These are phyloP conservation scores for Oceanites oceanicus DNA, from an alignment of 2,113 vertebrate species.

Conservation along the genomic window DNA sequence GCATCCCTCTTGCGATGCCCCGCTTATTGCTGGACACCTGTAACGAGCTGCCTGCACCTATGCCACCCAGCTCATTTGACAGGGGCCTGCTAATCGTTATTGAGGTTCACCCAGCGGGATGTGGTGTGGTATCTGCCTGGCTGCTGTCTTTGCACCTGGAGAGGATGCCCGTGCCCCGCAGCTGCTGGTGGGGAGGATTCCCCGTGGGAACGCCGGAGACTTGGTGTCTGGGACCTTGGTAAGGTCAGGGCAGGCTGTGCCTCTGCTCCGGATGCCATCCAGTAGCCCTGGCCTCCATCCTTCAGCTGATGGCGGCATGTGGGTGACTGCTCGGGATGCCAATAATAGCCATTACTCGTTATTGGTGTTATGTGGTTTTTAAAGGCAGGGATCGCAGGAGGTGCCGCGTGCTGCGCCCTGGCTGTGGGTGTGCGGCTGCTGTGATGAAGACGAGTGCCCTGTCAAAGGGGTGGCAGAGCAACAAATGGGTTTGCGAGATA, in stretches of 20 bases:
- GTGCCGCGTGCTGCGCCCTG: background rate
- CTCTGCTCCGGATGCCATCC: background rate
- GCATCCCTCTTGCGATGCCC: background rate
- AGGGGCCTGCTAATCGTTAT: fast-evolving
- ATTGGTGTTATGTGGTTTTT: background rate
- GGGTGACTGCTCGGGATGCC: background rate
- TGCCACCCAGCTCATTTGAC: background rate
- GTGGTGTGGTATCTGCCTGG: background rate
- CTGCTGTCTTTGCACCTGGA: slow-evolving; percentile 36
- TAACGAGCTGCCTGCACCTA: background rate
- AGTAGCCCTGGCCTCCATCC: background rate
- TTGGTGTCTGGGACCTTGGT: background rate
- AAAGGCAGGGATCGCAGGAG: background rate
- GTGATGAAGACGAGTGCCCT: slow-evolving; percentile 46
- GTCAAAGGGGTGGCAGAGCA: slow-evolving; percentile 38
- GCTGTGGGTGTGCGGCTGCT: background rate
- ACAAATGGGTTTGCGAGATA: slow-evolving; percentile 9
- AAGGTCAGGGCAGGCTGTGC: background rate
- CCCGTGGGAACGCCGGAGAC: background rate
- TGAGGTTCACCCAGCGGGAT: background rate
- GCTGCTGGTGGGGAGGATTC: background rate
- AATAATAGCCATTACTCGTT: background rate
- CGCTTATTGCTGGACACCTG: fast-evolving
- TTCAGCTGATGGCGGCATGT: background rate
- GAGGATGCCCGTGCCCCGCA: background rate